A percentile compares a stretch with the other conserved stretches of the same genome.
Evolutionary conservation across 2,888 invertebrate genomes (phyloP).

Genomic region (Epirrhoe alternata): DNA sequence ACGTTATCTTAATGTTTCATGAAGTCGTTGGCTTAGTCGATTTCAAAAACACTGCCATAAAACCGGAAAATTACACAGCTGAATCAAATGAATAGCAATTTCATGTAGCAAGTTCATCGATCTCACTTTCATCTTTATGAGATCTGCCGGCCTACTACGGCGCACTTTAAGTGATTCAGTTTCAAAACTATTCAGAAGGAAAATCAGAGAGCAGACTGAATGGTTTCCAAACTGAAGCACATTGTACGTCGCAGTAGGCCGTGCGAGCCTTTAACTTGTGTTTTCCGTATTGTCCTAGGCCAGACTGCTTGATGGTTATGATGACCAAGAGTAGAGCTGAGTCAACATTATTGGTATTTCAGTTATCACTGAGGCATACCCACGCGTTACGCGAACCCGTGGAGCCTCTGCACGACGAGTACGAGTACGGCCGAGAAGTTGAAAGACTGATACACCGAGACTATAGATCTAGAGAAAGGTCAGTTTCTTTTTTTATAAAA

Average conservation of each 20-base stretch:
- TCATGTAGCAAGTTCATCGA: slow-evolving; percentile 8
- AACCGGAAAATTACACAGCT: not conserved
- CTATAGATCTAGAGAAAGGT: slow-evolving; percentile 85
- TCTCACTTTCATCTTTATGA: slow-evolving; percentile 20
- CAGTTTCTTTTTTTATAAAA: slow-evolving; percentile 36
- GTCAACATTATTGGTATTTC: slow-evolving; percentile 48
- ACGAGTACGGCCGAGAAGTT: slow-evolving; percentile 84
- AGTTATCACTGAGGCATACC: slow-evolving; percentile 82
- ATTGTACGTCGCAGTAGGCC: slow-evolving; percentile 3
- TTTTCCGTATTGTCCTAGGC: slow-evolving; percentile 37
- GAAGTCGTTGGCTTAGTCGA: not conserved
- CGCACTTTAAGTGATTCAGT: slow-evolving; percentile 9
- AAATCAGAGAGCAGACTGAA: not conserved
- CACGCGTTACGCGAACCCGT: slow-evolving; percentile 79
- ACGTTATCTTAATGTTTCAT: not conserved
- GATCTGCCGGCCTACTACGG: slow-evolving; percentile 20
- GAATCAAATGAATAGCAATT: slow-evolving; percentile 2
- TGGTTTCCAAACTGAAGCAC: slow-evolving; percentile 6
- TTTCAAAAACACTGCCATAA: not conserved
- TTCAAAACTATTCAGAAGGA: slow-evolving; percentile 7
- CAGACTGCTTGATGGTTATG: slow-evolving; percentile 38
- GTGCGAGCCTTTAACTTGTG: slow-evolving; percentile 31
- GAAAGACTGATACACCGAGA: slow-evolving; percentile 86
- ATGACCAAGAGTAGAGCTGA: slow-evolving; percentile 36
- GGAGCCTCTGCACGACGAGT: slow-evolving; percentile 85